Conservation (phyloP, 2,888 invertebrate genomes). For the Caenorhabditis sinica region DNA sequence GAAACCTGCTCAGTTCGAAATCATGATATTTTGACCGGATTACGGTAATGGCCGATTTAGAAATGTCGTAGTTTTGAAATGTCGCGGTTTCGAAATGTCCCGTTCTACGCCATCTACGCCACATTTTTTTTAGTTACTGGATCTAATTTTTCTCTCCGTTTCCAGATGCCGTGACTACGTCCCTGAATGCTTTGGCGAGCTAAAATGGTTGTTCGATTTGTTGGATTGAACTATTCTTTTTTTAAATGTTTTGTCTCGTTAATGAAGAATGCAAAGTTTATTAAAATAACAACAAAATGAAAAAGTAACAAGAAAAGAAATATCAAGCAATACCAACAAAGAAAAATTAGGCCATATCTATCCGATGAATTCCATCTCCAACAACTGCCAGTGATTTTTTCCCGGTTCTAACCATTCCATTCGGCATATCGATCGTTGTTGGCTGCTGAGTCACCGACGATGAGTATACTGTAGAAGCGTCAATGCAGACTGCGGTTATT, state of each 20-base stretch:
- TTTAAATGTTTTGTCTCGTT: not conserved
- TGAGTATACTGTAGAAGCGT: not conserved
- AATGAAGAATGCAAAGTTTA: no score
- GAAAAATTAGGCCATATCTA: constrained; percentile 11
- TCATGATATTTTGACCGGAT: no score
- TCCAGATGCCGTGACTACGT: constrained; percentile 47
- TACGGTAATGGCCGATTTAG: no score
- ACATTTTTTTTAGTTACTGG: no score
- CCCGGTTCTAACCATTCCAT: constrained; percentile 42
- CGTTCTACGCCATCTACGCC: no score
- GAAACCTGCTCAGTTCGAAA: no score
- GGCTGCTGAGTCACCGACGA: not conserved
- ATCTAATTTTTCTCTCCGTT: no score
- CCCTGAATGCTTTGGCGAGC: constrained; percentile 31
- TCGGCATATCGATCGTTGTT: constrained; percentile 54
- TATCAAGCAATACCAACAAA: not conserved
- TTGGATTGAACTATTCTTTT: constrained; percentile 30
- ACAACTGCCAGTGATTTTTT: constrained; percentile 13
- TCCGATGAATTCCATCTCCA: constrained; percentile 42
- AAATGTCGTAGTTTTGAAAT: no score
- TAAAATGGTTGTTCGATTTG: constrained; percentile 49
- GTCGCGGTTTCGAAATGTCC: no score
- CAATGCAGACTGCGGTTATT: not conserved
- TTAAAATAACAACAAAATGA: no score
- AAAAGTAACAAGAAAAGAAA: no score